These are phyloP conservation scores for Mnemiopsis leidyi DNA, from an alignment of 37 sponge, comb jelly and placozoan genomes.

Conservation along the genomic window DNA sequence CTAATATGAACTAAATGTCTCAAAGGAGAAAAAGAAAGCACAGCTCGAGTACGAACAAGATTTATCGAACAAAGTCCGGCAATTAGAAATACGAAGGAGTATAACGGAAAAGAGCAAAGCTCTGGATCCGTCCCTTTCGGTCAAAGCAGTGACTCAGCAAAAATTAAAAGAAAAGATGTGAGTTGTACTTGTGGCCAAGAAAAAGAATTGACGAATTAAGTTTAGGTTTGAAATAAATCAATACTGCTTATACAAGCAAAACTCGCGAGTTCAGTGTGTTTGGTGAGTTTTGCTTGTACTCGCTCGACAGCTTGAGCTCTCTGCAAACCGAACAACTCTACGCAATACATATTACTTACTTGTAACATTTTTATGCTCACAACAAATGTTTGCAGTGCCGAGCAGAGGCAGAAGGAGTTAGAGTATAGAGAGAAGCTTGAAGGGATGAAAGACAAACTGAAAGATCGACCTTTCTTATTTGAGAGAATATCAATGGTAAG, in stretches of 20 bases:
- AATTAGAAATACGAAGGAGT: neutral
- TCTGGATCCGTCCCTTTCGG: neutral
- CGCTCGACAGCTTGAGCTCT: too few species aligned
- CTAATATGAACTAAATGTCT: too few species aligned
- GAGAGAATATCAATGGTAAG: conserved; percentile 71
- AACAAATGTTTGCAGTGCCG: conserved; percentile 69
- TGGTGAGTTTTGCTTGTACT: too few species aligned
- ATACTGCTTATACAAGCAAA: too few species aligned
- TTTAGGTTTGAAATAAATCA: neutral
- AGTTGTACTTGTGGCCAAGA: too few species aligned
- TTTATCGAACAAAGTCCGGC: neutral
- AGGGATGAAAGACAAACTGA: conserved; percentile 77
- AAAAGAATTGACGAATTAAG: neutral
- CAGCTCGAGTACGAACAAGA: neutral
- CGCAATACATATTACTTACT: too few species aligned
- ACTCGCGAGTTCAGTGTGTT: too few species aligned
- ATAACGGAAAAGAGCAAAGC: conserved; percentile 47
- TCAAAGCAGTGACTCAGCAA: neutral
- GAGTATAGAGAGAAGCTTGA: conserved; percentile 73
- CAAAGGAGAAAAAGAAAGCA: conserved; percentile 60
- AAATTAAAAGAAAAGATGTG: conserved; percentile 46
- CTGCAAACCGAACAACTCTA: too few species aligned
- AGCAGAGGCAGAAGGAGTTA: conserved; percentile 64
- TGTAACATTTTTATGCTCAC: too few species aligned
- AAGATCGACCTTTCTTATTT: conserved; percentile 79